A percentile compares a stretch with the other conserved stretches of the same genome.
Conservation (phyloP, 2,888 invertebrate species). For the Ectobius pallidus region DNA sequence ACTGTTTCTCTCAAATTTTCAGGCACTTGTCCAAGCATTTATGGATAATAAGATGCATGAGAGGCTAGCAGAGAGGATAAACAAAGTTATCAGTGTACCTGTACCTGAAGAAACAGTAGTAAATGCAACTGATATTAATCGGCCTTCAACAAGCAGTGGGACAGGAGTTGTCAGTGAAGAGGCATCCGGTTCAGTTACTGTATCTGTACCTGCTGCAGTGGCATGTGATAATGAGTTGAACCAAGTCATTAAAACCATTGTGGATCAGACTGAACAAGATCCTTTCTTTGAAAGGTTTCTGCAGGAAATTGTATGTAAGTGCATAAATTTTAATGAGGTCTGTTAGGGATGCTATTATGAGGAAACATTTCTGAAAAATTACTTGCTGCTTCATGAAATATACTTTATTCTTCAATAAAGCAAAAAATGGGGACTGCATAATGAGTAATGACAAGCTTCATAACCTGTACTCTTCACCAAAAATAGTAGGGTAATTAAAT, state of each 20-base stretch:
- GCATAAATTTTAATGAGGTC: not conserved
- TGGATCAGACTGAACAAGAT: slow-evolving; percentile 59
- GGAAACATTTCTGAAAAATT: not conserved
- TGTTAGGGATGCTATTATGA: no score
- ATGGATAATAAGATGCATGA: slow-evolving; percentile 59
- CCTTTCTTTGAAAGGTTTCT: slow-evolving; percentile 59
- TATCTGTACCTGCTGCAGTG: not conserved
- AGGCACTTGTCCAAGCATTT: slow-evolving; percentile 57
- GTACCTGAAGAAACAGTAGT: not conserved
- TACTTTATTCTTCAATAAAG: no score
- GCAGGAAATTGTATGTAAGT: slow-evolving; percentile 55
- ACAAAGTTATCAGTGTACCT: slow-evolving; percentile 51
- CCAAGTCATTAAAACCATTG: slow-evolving; percentile 58
- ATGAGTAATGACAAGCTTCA: no score
- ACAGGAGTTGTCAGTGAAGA: not conserved
- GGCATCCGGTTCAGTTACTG: slow-evolving; percentile 19
- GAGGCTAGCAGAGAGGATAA: slow-evolving; percentile 62
- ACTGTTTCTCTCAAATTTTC: no score
- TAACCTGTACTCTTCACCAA: no score
- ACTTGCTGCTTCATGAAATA: not conserved
- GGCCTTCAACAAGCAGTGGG: slow-evolving; percentile 3
- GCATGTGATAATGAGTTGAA: slow-evolving; percentile 51
- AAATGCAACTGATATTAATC: not conserved
- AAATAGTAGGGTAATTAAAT: no score
- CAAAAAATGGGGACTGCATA: no score